Evolutionary conservation across 2,113 vertebrate genomes (phyloP).

Genomic region (Hypocryptadius cinnamomeus): DNA sequence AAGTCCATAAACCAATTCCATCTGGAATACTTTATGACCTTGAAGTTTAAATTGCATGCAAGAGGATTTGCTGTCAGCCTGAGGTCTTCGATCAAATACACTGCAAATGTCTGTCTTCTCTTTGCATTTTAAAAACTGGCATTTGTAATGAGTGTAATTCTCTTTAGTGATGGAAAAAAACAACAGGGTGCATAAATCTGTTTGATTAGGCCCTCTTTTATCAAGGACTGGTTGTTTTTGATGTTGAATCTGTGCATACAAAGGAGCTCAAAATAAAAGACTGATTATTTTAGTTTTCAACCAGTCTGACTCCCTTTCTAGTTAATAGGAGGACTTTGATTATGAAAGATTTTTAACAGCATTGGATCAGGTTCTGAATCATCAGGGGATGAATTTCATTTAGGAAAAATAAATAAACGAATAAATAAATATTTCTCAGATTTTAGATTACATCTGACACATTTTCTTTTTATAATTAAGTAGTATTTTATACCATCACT

Average conservation of each 20-base stretch:
- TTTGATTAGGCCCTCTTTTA: neutral
- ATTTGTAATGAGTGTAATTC: neutral
- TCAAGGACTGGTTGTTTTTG: neutral
- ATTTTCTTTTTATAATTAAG: neutral
- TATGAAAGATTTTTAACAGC: neutral
- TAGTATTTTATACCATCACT: neutral
- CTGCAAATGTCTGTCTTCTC: neutral
- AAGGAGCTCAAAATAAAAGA: neutral
- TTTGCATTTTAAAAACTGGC: neutral
- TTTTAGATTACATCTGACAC: neutral
- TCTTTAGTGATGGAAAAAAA: neutral
- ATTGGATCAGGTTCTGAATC: neutral
- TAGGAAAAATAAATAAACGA: neutral
- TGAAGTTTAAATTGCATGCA: neutral
- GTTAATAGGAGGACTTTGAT: neutral
- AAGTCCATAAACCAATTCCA: neutral
- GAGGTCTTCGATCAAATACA: neutral
- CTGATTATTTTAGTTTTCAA: neutral
- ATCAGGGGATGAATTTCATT: neutral
- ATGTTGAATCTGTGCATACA: neutral
- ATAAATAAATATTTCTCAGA: neutral
- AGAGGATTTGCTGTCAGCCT: neutral
- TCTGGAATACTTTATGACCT: neutral
- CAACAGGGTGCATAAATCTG: neutral
- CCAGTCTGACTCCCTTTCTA: neutral